phyloP scores from a whole-genome alignment of 1,140 invertebrate genomes.

The Leptinotarsa lineolata region DNA sequence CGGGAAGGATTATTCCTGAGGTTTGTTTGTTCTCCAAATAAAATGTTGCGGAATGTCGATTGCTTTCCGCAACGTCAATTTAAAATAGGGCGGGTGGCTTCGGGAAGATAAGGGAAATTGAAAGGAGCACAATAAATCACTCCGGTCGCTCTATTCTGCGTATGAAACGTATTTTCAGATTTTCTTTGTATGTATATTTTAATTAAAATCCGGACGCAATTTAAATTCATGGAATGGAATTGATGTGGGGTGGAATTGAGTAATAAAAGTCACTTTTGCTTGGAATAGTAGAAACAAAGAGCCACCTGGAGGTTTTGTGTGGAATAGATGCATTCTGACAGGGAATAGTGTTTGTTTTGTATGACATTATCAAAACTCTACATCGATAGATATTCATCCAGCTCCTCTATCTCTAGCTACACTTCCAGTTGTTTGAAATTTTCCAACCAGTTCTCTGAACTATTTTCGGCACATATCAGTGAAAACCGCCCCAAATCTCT shows the following conservation, averaged over 20 bases:
- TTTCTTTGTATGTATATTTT: conserved; percentile 4
- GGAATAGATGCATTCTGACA: too few species aligned
- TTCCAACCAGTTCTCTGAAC: too few species aligned
- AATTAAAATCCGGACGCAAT: conserved; percentile 5
- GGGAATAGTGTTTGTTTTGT: too few species aligned
- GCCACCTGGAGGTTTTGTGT: too few species aligned
- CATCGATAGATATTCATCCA: too few species aligned
- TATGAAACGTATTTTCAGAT: conserved; percentile 8
- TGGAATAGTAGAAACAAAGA: neutral
- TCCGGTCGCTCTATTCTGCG: conserved; percentile 6
- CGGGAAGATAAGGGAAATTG: conserved; percentile 11
- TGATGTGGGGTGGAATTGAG: neutral
- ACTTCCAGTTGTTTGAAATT: too few species aligned
- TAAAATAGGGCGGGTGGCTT: conserved; percentile 12
- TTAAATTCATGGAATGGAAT: neutral
- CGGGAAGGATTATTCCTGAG: neutral
- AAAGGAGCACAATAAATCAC: conserved; percentile 14
- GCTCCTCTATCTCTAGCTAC: too few species aligned
- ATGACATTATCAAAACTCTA: too few species aligned
- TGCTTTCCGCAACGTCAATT: conserved; percentile 17
- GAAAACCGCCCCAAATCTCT: too few species aligned
- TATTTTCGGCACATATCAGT: too few species aligned
- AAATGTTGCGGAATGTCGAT: conserved; percentile 10
- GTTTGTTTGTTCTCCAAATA: neutral
- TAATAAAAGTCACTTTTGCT: neutral